Conservation (phyloP, 2,888 invertebrate genomes). For the Rosalia funebris region DNA sequence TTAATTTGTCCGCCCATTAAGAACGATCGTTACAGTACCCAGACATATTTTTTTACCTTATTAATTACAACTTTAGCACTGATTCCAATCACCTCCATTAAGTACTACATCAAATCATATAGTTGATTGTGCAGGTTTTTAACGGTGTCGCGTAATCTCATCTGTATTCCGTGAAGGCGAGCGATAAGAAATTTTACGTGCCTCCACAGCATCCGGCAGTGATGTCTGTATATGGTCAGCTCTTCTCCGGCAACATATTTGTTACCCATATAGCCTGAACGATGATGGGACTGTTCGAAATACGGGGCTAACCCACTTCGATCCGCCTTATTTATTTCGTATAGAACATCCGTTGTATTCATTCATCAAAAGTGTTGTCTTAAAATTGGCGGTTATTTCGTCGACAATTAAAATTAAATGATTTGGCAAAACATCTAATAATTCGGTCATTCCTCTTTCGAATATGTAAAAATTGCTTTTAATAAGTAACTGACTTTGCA, state of each 20-base stretch:
- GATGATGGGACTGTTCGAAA: too few relatives aligned
- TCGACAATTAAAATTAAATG: too few relatives aligned
- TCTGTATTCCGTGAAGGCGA: slow-evolving; percentile 36
- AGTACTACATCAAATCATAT: slow-evolving; percentile 18
- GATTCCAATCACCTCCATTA: too few relatives aligned
- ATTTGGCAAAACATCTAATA: too few relatives aligned
- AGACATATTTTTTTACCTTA: too few relatives aligned
- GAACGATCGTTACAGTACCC: too few relatives aligned
- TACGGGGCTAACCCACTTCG: slow-evolving; percentile 30
- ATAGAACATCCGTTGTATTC: not conserved
- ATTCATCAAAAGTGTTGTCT: slow-evolving; percentile 5
- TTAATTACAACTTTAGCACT: too few relatives aligned
- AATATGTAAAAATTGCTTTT: too few relatives aligned
- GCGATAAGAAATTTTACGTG: slow-evolving; percentile 41
- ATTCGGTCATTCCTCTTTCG: too few relatives aligned
- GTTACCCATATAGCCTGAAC: slow-evolving; percentile 32
- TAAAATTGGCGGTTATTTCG: too few relatives aligned
- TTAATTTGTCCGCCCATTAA: too few relatives aligned
- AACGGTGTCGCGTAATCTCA: slow-evolving; percentile 29
- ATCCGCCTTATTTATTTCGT: slow-evolving; percentile 2
- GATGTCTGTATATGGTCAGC: slow-evolving; percentile 37
- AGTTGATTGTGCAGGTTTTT: slow-evolving; percentile 37
- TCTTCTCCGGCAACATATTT: slow-evolving; percentile 32
- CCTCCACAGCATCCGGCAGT: slow-evolving; percentile 36
- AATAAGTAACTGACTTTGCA: too few relatives aligned